Conservation (phyloP, 2,113 vertebrate genomes). For the Ictalurus furcatus region DNA sequence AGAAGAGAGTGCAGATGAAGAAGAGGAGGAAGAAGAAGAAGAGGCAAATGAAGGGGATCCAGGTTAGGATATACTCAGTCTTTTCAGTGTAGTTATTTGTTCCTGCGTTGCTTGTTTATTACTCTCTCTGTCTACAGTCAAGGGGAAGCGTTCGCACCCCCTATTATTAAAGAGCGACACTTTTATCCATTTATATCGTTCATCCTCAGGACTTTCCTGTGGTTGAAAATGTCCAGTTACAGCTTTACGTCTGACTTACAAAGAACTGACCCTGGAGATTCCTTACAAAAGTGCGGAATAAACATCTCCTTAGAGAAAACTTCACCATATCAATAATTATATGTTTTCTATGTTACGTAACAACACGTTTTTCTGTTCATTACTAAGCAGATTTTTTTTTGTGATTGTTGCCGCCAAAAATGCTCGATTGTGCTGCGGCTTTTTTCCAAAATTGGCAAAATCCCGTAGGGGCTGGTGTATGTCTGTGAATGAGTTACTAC, state of each 20-base stretch:
- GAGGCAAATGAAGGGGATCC: slow-evolving; percentile 55
- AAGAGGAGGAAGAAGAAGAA: slow-evolving; percentile 62
- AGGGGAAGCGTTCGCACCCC: not conserved
- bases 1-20: slow-evolving; percentile 66
- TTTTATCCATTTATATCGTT: not conserved
- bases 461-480: no score
- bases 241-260: not conserved
- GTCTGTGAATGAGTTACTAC: no score
- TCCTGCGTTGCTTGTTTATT: not conserved
- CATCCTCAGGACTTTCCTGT: not conserved
- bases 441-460: no score
- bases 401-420: no score
- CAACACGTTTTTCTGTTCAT: no score
- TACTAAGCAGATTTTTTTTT: no score
- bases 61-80: slow-evolving; percentile 56
- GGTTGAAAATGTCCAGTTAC: not conserved
- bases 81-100: not conserved
- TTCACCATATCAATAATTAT: not conserved
- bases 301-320: not conserved
- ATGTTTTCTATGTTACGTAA: no score
- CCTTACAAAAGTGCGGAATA: not conserved
- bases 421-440: no score
- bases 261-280: not conserved
- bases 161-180: not conserved
- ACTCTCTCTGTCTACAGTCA: not conserved